Base-by-base conservation (phyloP, 2,888 invertebrate species). In the Drosophila hawaiiensis region DNA sequence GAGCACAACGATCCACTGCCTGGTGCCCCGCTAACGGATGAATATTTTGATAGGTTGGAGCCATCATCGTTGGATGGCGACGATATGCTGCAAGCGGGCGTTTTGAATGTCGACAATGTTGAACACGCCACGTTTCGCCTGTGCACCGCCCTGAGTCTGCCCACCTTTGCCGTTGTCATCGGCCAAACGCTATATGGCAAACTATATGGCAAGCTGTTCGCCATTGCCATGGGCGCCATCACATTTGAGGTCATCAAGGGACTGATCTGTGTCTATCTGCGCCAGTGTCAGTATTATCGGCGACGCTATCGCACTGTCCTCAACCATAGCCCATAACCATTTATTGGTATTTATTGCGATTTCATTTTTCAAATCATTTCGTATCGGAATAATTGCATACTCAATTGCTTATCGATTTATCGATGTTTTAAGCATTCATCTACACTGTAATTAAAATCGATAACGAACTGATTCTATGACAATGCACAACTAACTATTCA, bases 241-340 rank as follows among this genome's bases (percentile, higher is more conserved):
- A 80, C 89, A 7, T 87, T 75, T 49, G 68, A 82, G 58, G 70
- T 56, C 0, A 39, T 73, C 59, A 89, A 89, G 62, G 89, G 80
- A 1, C 22, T 89, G 41, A 52, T 73, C 31, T 67, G 69, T 7
- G 53, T 82, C 10, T 90, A 80, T 35, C 28, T 87, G 19, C 68
- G 77, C 0, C 90, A 80, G 10, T 77, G 75, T n/a, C 71, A 71
- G 14, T 78, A 73, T 31, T 60, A 76, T 31, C 71, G 74, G 0
- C 56, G 60, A 10, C 73, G 76, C 1, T 49, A 59, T 25, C 78
- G 89, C 12, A 60, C 47, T 50, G 82, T 87, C 0, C 37, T 68
- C 4, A 50, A 87, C 56, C 78, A 63, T 28, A 61, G 58, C 1
- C 9, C 59, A 1, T 62, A 68, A n/a, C 68, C 72, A 47, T 22